These are phyloP conservation scores for Eupsilia transversa DNA, from an alignment of 2,888 invertebrate genomes.

Conservation along the genomic window DNA sequence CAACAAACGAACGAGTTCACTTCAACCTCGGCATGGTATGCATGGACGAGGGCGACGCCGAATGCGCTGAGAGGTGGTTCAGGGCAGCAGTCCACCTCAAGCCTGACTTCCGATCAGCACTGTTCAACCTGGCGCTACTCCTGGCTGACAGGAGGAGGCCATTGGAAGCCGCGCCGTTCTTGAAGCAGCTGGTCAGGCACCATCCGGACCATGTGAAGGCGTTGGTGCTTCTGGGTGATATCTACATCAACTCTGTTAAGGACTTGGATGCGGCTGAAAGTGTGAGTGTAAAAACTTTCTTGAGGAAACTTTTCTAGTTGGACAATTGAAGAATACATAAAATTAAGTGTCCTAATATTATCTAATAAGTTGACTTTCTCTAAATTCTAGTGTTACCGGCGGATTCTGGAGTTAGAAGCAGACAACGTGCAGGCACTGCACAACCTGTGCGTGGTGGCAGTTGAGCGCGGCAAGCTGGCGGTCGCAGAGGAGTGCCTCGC, in stretches of 20 bases:
- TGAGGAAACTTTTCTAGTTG: background rate
- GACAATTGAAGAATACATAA: background rate
- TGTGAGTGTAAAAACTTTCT: slow-evolving; percentile 89
- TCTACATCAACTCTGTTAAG: slow-evolving; percentile 98
- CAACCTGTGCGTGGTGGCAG: slow-evolving; percentile 98
- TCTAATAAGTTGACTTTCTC: background rate
- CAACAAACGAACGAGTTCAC: slow-evolving; percentile 97
- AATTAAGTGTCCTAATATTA: background rate
- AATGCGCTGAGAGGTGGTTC: slow-evolving; percentile 97
- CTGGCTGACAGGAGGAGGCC: slow-evolving; percentile 97
- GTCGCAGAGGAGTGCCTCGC: slow-evolving; percentile 96
- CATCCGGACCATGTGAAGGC: slow-evolving; percentile 99
- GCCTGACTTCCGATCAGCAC: slow-evolving; percentile 97
- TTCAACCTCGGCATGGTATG: slow-evolving; percentile 99
- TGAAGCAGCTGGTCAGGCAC: slow-evolving; percentile 96
- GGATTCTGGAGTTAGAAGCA: slow-evolving; percentile 96
- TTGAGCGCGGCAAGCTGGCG: slow-evolving; percentile 96
- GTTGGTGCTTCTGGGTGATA: slow-evolving; percentile 97
- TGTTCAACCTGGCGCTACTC: slow-evolving; percentile 97
- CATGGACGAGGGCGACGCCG: slow-evolving; percentile 98
- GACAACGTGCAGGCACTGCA: slow-evolving; percentile 98
- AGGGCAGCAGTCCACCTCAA: slow-evolving; percentile 96
- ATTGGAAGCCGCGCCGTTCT: slow-evolving; percentile 97
- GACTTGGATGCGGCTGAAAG: slow-evolving; percentile 98
- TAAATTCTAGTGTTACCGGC: slow-evolving; percentile 94